These are phyloP conservation scores for Zygothrica quintamaculata DNA, from an alignment of 2,888 invertebrate genomes.

Conservation along the genomic window DNA sequence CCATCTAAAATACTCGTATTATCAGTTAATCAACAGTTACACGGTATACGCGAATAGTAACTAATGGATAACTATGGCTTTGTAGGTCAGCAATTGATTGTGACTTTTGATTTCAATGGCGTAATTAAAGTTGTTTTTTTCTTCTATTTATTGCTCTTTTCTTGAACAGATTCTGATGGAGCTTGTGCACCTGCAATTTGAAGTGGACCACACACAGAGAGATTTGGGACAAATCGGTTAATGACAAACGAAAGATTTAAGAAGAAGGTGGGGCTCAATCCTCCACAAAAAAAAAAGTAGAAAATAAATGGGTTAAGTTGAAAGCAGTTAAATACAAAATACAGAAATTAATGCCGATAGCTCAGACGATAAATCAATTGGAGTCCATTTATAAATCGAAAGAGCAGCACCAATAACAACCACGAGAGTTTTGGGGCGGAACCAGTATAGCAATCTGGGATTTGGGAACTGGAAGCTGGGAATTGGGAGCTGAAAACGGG, in stretches of 20 bases:
- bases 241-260: constrained; percentile 7
- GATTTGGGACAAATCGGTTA: neutral
- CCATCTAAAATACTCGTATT: neutral
- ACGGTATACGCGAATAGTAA: constrained; percentile 31
- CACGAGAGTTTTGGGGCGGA: constrained; percentile 36
- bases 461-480: constrained; percentile 19
- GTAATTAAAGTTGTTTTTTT: constrained; percentile 43
- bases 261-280: constrained; percentile 3
- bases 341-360: constrained; percentile 33
- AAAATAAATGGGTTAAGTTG: constrained; percentile 61
- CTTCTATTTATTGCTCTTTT: too few relatives aligned
- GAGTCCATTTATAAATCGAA: constrained; percentile 66
- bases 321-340: constrained; percentile 12
- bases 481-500: constrained; percentile 18
- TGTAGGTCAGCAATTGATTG: constrained; percentile 57
- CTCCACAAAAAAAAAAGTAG: too few relatives aligned
- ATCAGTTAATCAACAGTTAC: neutral
- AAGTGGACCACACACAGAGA: neutral
- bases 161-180: constrained; percentile 1
- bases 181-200: neutral
- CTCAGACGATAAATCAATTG: constrained; percentile 62
- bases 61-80: constrained; percentile 34
- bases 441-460: constrained; percentile 38
- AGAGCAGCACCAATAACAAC: constrained; percentile 28
- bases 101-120: constrained; percentile 59